These are phyloP conservation scores for Lymantria monacha DNA, from an alignment of 2,888 invertebrate genomes.

Conservation along the genomic window DNA sequence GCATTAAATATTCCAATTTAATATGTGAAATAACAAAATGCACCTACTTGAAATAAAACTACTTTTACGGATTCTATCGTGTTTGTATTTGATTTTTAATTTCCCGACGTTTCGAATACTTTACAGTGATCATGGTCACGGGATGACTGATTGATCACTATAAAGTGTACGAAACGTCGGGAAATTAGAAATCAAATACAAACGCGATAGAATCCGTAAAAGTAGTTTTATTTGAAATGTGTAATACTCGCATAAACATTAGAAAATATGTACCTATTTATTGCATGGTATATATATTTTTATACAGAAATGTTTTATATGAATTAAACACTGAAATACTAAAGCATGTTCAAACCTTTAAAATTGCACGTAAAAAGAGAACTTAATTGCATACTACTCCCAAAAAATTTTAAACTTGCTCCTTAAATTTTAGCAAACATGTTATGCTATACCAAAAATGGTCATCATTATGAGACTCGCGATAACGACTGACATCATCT, in stretches of 20 bases:
- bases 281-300: neutral
- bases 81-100: no score
- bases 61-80: no score
- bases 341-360: neutral
- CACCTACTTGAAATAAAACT: no score
- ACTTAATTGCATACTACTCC: neutral
- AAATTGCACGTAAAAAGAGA: neutral
- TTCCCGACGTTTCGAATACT: no score
- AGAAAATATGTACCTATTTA: no score
- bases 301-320: neutral
- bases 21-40: slow-evolving; percentile 14
- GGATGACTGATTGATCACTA: no score
- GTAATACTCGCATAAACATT: no score
- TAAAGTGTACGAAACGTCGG: no score
- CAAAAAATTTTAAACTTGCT: neutral
- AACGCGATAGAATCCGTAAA: no score
- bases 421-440: neutral
- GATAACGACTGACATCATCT: slow-evolving; percentile 23
- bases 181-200: no score
- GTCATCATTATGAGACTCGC: slow-evolving; percentile 16
- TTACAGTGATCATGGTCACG: no score
- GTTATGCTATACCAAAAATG: slow-evolving; percentile 19
- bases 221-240: no score
- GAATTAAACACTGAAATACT: neutral
- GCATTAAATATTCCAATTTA: slow-evolving; percentile 27